These are phyloP conservation scores for Garrulus glandarius DNA, from an alignment of 2,797 vertebrate genomes.

Conservation along the genomic window DNA sequence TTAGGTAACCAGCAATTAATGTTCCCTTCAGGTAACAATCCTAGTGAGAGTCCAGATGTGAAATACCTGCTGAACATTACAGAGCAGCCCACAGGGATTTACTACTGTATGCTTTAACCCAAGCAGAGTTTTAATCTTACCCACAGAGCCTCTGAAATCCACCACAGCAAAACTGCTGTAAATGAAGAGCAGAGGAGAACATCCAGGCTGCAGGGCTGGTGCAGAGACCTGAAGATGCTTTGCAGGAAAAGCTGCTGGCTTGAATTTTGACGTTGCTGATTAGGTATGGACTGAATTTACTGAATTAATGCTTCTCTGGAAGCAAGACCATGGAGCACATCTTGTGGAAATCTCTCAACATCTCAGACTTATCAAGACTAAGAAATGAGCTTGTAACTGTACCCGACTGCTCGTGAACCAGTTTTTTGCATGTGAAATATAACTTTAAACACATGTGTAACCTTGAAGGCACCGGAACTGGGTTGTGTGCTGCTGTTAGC, in stretches of 20 bases:
- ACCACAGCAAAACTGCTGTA: background rate
- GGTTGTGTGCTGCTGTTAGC: background rate
- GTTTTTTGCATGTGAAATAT: background rate
- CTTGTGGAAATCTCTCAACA: background rate
- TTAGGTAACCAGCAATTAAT: background rate
- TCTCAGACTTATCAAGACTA: background rate
- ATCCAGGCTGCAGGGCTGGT: background rate
- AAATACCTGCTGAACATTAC: background rate
- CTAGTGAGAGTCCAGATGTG: background rate
- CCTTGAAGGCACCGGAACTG: background rate
- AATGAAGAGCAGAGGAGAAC: background rate
- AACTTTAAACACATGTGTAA: background rate
- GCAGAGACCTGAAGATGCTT: background rate
- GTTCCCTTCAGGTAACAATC: background rate
- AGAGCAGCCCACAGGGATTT: background rate
- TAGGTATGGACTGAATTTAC: background rate
- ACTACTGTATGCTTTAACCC: background rate
- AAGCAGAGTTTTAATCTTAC: background rate
- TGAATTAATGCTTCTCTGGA: background rate
- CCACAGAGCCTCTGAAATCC: background rate
- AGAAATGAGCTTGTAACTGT: background rate
- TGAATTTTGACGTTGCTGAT: background rate
- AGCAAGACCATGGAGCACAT: background rate
- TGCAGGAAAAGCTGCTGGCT: background rate
- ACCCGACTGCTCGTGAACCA: background rate